phyloP scores from a whole-genome alignment of 2,113 vertebrate genomes.

The Boleophthalmus pectinirostris region DNA sequence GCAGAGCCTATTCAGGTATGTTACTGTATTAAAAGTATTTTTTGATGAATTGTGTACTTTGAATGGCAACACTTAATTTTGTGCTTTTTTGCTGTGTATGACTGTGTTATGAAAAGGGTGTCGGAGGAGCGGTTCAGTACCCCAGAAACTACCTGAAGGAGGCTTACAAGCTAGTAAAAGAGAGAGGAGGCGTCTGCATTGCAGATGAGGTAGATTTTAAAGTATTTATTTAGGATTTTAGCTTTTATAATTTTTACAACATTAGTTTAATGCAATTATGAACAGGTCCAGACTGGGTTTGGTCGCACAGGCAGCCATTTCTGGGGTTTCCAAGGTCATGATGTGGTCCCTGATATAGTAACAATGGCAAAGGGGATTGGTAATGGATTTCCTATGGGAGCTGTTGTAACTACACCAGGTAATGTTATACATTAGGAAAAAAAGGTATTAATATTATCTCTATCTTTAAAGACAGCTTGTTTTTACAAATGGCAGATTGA shows the following conservation, averaged over 20 bases:
- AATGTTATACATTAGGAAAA: conserved; percentile 13
- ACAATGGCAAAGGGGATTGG: conserved; percentile 95
- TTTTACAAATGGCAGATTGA: too few relatives aligned
- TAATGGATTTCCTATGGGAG: conserved; percentile 97
- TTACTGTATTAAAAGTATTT: background rate
- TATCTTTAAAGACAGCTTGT: too few relatives aligned
- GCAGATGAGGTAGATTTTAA: conserved; percentile 85
- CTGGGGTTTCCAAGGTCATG: conserved; percentile 93
- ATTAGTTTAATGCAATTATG: background rate
- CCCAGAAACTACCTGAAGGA: conserved; percentile 89
- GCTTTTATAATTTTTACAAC: background rate
- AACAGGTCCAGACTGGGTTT: conserved; percentile 95
- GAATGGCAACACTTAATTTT: background rate
- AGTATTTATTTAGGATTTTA: background rate
- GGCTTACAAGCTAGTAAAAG: conserved; percentile 82
- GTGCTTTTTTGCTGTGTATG: background rate
- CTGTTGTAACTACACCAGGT: conserved; percentile 91
- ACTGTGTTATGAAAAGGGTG: conserved; percentile 74
- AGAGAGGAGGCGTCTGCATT: conserved; percentile 88
- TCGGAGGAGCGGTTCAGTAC: conserved; percentile 89
- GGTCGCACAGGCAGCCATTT: conserved; percentile 89
- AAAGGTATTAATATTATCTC: background rate
- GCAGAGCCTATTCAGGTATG: conserved; percentile 92
- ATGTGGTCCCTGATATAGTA: conserved; percentile 89
- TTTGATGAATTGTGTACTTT: background rate